Base-by-base conservation (phyloP, 2,113 vertebrate genomes). In the Takifugu flavidus region DNA sequence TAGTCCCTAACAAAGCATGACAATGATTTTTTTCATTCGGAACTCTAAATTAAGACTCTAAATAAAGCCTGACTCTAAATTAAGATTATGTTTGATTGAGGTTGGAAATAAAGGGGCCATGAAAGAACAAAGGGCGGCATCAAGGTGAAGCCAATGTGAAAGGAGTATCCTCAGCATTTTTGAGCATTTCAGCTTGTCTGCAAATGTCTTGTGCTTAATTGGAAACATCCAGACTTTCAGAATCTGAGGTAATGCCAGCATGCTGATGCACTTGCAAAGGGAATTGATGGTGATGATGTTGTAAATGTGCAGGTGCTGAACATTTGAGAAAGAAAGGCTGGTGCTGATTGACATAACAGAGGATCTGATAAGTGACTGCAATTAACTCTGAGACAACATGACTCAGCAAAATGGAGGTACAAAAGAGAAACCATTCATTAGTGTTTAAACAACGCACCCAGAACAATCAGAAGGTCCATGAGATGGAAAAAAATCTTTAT, bases 401-500 rank as follows among this genome's bases (percentile, higher is more conserved):
- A 45, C 14, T 45, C 34, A 39, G 34, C 44, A 45, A 45, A 45
- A 45, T 3, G 3, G 14, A 45, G 44, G 43, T 8, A 13, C 11
- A 44, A 20, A 20, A 13, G 43, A 13, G 43, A 44, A 44, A 13
- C 43, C 43, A 44, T 2, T 44, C 43, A 45, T 31, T 31, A 31
- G 29, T 31, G 29, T 31, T 31, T 6, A 31, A 6, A 31, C 29
- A 31, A 31, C 29, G 7, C 29, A 31, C 5, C 29, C 29, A 31
- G 29, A 31, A 31, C 29, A 8, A 62, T 13, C 3, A 53, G 6
- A 57, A 5, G 1, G 25, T 39, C 14, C 4, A 52, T 42, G 25
- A 45, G 69, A 20, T 54, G 68, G 60, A 50, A 49, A 76, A 65
- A 56, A 43, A 20, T 20, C 26, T 82, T 85, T 82, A 80, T 85